Conservation (phyloP, 2,797 vertebrate species). For the Amniataba percoides region DNA sequence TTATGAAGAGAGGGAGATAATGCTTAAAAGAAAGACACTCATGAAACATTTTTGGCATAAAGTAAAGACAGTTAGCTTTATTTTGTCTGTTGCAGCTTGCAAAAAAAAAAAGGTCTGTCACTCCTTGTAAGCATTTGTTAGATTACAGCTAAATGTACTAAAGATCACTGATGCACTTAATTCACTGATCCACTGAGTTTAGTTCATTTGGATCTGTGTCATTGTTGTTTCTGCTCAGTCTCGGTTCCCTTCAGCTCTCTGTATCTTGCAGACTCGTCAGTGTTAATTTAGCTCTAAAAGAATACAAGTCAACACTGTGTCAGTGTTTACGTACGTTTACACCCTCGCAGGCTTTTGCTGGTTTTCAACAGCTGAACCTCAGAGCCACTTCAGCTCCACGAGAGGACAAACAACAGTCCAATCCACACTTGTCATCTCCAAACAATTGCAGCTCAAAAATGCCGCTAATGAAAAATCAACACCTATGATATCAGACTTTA, state of each 20-base stretch:
- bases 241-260: neutral
- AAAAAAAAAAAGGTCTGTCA: neutral
- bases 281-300: slow-evolving; percentile 33
- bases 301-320: slow-evolving; percentile 45
- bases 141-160: neutral
- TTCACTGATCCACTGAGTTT: neutral
- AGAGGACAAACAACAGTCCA: slow-evolving; percentile 53
- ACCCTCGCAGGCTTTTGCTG: slow-evolving; percentile 43
- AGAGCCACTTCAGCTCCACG: slow-evolving; percentile 25
- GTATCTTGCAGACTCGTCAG: slow-evolving; percentile 21
- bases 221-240: neutral
- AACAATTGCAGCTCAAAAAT: slow-evolving; percentile 43
- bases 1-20: neutral
- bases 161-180: neutral
- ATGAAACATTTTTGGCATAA: neutral
- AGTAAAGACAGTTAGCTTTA: neutral
- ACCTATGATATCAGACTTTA: slow-evolving; percentile 30
- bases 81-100: neutral
- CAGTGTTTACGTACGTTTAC: slow-evolving; percentile 49
- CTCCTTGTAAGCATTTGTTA: neutral
- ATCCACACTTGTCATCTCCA: slow-evolving; percentile 58
- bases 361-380: slow-evolving; percentile 44
- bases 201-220: slow-evolving; percentile 1
- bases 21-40: neutral
- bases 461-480: slow-evolving; percentile 48